These are phyloP conservation scores for Nymphalis urticae DNA, from an alignment of 2,888 invertebrate genomes.

Conservation along the genomic window DNA sequence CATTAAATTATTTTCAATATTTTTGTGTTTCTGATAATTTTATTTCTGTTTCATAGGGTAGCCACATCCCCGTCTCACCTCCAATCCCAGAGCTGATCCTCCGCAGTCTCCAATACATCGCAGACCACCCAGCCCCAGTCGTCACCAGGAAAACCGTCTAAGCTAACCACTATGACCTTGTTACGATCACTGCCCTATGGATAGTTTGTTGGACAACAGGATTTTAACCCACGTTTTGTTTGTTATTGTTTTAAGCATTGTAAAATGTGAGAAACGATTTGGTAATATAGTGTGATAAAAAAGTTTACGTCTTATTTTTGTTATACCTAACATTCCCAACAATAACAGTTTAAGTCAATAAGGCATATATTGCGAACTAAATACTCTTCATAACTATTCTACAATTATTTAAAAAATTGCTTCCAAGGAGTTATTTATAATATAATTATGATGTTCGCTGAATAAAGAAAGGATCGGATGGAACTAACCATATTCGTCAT, in stretches of 20 bases:
- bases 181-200: not conserved
- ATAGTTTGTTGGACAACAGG: conserved; percentile 22
- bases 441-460: no score
- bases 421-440: no score
- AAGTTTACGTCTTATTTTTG: not conserved
- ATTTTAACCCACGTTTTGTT: conserved; percentile 28
- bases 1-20: not conserved
- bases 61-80: conserved; percentile 54
- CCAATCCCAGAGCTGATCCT: conserved; percentile 54
- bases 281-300: conserved; percentile 40
- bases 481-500: no score
- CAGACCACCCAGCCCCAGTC: conserved; percentile 47
- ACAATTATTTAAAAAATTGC: no score
- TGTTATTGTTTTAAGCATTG: conserved; percentile 26
- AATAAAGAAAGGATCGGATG: no score
- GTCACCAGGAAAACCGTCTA: conserved; percentile 31
- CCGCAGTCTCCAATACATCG: conserved; percentile 57
- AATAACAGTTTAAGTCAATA: no score
- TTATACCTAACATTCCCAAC: no score
- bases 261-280: conserved; percentile 33
- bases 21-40: not conserved
- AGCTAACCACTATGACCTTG: conserved; percentile 2
- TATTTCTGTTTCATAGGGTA: conserved; percentile 49
- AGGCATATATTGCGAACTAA: no score
- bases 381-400: no score